phyloP scores from a whole-genome alignment of 2,797 vertebrate species.

The Gallinago nigripennis region DNA sequence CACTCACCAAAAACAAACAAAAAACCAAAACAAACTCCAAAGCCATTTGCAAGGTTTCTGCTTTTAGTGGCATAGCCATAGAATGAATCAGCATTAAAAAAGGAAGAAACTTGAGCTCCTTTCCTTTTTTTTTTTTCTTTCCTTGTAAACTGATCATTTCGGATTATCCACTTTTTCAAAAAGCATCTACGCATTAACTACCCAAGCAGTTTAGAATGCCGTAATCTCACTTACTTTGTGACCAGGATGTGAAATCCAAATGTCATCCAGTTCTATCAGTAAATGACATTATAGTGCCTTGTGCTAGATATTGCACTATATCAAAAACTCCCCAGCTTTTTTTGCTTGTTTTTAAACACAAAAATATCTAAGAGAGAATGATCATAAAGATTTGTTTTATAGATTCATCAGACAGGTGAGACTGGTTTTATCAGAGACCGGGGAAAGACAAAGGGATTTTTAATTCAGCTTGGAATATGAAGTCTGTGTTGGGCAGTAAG shows the following conservation, averaged over 20 bases:
- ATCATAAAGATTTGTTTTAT: background rate
- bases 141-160: background rate
- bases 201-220: background rate
- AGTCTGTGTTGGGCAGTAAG: background rate
- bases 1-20: background rate
- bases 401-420: background rate
- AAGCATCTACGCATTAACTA: background rate
- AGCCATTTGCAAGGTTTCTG: background rate
- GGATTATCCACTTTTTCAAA: background rate
- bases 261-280: constrained; percentile 14
- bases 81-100: constrained; percentile 17
- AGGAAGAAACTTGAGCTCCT: background rate
- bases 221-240: constrained; percentile 38
- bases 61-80: background rate
- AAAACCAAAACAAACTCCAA: background rate
- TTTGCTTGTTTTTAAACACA: background rate
- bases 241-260: constrained; percentile 34
- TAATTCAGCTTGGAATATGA: background rate
- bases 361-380: background rate
- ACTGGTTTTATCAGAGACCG: background rate
- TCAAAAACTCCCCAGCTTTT: background rate
- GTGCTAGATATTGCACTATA: background rate
- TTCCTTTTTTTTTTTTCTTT: background rate
- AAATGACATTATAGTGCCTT: background rate
- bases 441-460: background rate